A percentile compares a stretch with the other conserved stretches of the same genome.
Conservation (phyloP, 2,888 invertebrate genomes). For the Merodon equestris region DNA sequence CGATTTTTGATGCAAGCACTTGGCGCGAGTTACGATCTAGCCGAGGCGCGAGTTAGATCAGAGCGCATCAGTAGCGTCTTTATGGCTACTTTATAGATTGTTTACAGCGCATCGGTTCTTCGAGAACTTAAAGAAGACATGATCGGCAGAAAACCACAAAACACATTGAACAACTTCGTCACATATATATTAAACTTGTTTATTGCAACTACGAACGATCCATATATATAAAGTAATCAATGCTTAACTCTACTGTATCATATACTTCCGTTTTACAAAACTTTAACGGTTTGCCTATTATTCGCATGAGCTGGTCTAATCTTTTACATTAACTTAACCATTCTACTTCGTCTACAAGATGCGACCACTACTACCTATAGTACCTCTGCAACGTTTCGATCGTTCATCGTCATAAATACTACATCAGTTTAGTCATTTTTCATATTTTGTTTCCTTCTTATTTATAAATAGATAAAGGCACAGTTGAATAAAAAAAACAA, state of each 20-base stretch:
- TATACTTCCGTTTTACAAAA: constrained; percentile 18
- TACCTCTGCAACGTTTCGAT: background rate
- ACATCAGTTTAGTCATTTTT: background rate
- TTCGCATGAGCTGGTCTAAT: background rate
- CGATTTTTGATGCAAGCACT: too few species aligned
- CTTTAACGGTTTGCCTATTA: too few species aligned
- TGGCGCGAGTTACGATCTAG: too few species aligned
- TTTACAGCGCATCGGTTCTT: too few species aligned
- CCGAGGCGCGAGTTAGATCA: too few species aligned
- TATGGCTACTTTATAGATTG: too few species aligned
- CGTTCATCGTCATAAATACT: constrained; percentile 4
- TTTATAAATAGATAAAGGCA: constrained; percentile 52
- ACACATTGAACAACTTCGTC: background rate
- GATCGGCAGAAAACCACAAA: too few species aligned
- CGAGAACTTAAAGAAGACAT: background rate
- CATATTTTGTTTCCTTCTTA: constrained; percentile 7
- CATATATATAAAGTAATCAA: constrained; percentile 48
- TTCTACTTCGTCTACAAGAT: constrained; percentile 10
- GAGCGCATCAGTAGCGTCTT: too few species aligned
- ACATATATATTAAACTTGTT: constrained; percentile 54
- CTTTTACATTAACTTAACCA: constrained; percentile 24
- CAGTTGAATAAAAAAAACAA: constrained; percentile 55
- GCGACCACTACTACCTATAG: constrained; percentile 11
- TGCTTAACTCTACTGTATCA: constrained; percentile 41
- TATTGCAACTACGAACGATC: constrained; percentile 58